phyloP scores from a whole-genome alignment of 2,888 invertebrate species.

The Lagria hirta region DNA sequence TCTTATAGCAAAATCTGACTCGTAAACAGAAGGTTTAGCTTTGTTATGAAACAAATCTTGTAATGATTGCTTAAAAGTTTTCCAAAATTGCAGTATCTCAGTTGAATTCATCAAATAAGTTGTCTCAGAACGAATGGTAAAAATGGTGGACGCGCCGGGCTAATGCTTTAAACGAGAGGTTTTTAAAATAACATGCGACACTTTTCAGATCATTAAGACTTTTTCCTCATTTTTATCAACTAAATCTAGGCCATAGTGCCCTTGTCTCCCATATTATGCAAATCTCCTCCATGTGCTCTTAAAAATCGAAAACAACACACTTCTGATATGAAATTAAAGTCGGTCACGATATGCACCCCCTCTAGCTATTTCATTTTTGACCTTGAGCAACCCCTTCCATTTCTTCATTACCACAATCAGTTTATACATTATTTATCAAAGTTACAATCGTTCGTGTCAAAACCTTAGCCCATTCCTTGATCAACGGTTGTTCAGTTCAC shows the following conservation, averaged over 20 bases:
- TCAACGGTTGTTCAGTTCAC: constrained; percentile 5
- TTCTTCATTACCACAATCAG: constrained; percentile 46
- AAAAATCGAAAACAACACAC: constrained; percentile 19
- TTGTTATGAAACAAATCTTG: no score
- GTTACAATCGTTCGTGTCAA: constrained; percentile 38
- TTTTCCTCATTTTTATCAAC: constrained; percentile 2
- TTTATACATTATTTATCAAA: constrained; percentile 45
- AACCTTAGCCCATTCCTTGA: constrained; percentile 26
- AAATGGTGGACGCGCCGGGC: constrained; percentile 21
- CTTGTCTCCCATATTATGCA: constrained; percentile 18
- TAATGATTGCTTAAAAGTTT: no score
- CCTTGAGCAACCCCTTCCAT: constrained; percentile 42
- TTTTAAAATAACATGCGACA: neutral
- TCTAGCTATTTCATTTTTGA: constrained; percentile 39
- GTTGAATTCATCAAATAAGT: no score
- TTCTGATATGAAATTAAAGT: constrained; percentile 32
- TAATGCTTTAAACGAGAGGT: constrained; percentile 2
- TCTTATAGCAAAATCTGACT: no score
- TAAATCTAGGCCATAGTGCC: constrained; percentile 3
- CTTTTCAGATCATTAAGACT: constrained; percentile 3
- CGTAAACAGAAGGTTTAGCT: no score
- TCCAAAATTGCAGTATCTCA: no score
- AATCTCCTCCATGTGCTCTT: constrained; percentile 8
- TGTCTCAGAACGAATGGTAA: no score
- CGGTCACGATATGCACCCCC: constrained; percentile 34